A percentile compares a stretch with the other conserved stretches of the same genome.
These are phyloP conservation scores for Oryzias melastigma DNA, from an alignment of 2,113 vertebrate genomes.

Conservation along the genomic window DNA sequence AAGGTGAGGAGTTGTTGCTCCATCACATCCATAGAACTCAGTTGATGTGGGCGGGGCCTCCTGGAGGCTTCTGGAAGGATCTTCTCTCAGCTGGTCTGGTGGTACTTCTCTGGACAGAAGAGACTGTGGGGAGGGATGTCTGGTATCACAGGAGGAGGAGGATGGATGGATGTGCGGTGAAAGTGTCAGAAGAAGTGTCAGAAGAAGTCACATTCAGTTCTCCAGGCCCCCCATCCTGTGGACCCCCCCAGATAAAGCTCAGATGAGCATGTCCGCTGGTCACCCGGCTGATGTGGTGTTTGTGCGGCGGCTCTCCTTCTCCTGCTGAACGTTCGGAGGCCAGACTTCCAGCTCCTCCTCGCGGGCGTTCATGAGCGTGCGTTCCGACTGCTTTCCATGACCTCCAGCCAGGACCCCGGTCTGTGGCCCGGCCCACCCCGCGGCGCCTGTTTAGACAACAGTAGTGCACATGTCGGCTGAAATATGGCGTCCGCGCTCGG, in stretches of 20 bases:
- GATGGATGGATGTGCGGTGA: conserved; percentile 27
- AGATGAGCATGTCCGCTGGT: too few relatives aligned
- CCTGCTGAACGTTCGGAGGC: conserved; percentile 73
- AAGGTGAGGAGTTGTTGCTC: too few relatives aligned
- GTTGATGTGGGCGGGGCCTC: too few relatives aligned
- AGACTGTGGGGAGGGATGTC: too few relatives aligned
- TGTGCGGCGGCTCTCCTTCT: conserved; percentile 39
- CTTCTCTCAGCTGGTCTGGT: too few relatives aligned
- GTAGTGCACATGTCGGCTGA: conserved; percentile 81
- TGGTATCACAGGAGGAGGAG: too few relatives aligned
- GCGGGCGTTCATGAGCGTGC: conserved; percentile 45
- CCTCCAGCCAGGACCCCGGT: conserved; percentile 75
- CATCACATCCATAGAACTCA: too few relatives aligned
- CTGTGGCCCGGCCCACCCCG: conserved; percentile 68
- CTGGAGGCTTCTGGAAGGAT: too few relatives aligned
- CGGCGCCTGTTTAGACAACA: conserved; percentile 81
- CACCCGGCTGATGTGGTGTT: too few relatives aligned
- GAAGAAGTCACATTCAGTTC: conserved; percentile 62
- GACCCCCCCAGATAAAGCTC: conserved; percentile 4
- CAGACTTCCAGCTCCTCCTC: conserved; percentile 32
- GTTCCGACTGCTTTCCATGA: conserved; percentile 77
- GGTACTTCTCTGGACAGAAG: too few relatives aligned
- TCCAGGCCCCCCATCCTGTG: conserved; percentile 77
- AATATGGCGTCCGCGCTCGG: conserved; percentile 74
- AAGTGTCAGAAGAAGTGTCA: conserved; percentile 67